phyloP scores from a whole-genome alignment of 2,888 invertebrate genomes.

The Anarsia innoxiella region DNA sequence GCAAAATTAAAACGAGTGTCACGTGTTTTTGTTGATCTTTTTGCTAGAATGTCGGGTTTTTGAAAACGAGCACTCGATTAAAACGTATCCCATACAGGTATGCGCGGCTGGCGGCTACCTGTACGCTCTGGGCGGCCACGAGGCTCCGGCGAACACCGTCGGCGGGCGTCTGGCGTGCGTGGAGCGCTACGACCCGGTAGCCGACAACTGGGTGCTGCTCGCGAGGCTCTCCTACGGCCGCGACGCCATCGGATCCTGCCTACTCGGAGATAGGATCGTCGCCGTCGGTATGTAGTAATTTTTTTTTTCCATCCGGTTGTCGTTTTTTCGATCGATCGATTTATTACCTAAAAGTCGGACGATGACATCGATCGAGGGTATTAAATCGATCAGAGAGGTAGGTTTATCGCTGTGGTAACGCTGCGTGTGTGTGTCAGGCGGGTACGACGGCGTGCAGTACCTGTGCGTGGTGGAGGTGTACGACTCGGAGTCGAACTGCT shows the following conservation, averaged over 20 bases:
- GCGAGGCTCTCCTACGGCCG: constrained; percentile 88
- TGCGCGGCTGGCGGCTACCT: constrained; percentile 91
- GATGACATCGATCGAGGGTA: too few species aligned
- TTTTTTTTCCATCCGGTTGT: too few species aligned
- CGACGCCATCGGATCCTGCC: constrained; percentile 91
- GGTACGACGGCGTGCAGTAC: constrained; percentile 93
- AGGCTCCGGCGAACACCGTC: constrained; percentile 83
- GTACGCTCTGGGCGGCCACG: constrained; percentile 95
- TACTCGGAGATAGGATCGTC: constrained; percentile 87
- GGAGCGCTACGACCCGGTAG: constrained; percentile 86
- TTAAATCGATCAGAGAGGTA: too few species aligned
- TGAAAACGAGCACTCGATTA: too few species aligned
- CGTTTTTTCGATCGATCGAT: too few species aligned
- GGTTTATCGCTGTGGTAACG: too few species aligned
- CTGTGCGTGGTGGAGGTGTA: constrained; percentile 91
- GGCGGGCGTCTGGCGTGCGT: constrained; percentile 92
- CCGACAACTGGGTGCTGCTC: constrained; percentile 91
- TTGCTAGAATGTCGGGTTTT: too few species aligned
- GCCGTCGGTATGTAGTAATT: constrained; percentile 86
- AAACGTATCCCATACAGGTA: constrained; percentile 64
- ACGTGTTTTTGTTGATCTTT: too few species aligned
- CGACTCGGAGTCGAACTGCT: constrained; percentile 87
- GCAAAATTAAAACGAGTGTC: too few species aligned
- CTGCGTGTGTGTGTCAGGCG: too few species aligned
- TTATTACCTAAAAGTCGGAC: too few species aligned